A percentile compares a stretch with the other conserved stretches of the same genome.
phyloP scores from a whole-genome alignment of 2,797 vertebrate genomes.

The Thripadectes ignobilis region DNA sequence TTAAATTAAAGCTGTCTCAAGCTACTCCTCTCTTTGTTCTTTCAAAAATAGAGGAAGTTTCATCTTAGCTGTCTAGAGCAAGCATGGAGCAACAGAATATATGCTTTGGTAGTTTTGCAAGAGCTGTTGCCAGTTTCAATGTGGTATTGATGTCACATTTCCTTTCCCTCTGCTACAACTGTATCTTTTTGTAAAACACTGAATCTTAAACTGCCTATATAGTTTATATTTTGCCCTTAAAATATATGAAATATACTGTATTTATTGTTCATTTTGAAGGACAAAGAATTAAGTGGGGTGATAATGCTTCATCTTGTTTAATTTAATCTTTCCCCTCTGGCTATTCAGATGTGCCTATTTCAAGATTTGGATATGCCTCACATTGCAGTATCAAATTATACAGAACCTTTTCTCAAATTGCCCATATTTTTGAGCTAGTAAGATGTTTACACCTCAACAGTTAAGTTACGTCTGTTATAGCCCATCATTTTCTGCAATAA shows the following conservation, averaged over 20 bases:
- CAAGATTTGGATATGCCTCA: neutral
- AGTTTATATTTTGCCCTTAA: neutral
- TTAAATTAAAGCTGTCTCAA: neutral
- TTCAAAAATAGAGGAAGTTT: conserved; percentile 35
- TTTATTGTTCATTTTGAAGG: neutral
- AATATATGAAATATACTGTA: neutral
- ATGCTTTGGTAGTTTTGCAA: conserved; percentile 20
- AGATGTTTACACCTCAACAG: neutral
- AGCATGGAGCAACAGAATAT: neutral
- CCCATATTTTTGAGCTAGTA: neutral
- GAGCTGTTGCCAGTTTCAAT: neutral
- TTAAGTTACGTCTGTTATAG: neutral
- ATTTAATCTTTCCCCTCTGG: neutral
- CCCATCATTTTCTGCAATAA: neutral
- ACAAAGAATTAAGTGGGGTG: neutral
- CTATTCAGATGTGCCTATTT: neutral
- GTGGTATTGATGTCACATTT: neutral
- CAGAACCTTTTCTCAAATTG: neutral
- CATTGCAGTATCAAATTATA: neutral
- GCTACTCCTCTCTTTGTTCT: neutral
- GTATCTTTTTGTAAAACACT: neutral
- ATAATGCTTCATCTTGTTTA: neutral
- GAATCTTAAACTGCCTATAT: neutral
- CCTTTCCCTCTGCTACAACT: neutral
- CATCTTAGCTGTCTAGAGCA: neutral